Conservation (phyloP, 2,113 vertebrate species). For the cat (Felis catus) region F.catus_Fca126_mat1.0 CM031415.1:198643001-198643500, state of each 20-base stretch:
- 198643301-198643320: too few species aligned
- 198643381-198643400: too few species aligned
- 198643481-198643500: not conserved
- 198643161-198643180: not conserved
- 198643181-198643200: not conserved
- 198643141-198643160: not conserved
- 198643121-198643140: not conserved
- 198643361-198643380: too few species aligned
- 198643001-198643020: not conserved
- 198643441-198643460: not conserved
- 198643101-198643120: not conserved
- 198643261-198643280: too few species aligned
- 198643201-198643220: too few species aligned
- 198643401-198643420: not conserved
- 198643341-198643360: too few species aligned
- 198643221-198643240: too few species aligned
- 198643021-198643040: not conserved
- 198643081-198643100: not conserved
- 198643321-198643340: too few species aligned
- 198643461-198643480: not conserved
- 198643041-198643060: not conserved
- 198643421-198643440: not conserved
- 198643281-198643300: too few species aligned
- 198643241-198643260: too few species aligned
- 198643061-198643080: not conserved